These are phyloP conservation scores for Drosophila triauraria DNA, from an alignment of 1,140 invertebrate species.

Conservation along the genomic window DNA sequence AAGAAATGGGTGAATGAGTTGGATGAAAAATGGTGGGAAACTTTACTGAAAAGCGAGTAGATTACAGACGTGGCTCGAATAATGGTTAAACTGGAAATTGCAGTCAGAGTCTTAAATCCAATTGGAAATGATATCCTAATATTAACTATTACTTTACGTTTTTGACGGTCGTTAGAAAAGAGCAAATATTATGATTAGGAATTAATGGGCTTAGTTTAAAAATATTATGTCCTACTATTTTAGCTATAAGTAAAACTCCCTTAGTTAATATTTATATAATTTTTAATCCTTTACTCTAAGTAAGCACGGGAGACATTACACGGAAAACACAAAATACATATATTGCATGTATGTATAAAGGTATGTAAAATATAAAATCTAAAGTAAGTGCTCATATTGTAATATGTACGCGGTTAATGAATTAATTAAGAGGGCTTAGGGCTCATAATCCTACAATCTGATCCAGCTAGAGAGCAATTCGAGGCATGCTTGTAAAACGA, in stretches of 20 bases:
- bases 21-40: too few relatives aligned
- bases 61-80: background rate
- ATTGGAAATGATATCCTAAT: background rate
- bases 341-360: conserved; percentile 45
- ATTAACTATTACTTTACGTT: too few relatives aligned
- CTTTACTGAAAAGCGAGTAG: background rate
- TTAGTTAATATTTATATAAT: conserved; percentile 20
- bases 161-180: too few relatives aligned
- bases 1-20: too few relatives aligned
- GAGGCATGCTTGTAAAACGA: conserved; percentile 22
- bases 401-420: conserved; percentile 40
- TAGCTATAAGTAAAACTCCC: background rate
- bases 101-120: background rate
- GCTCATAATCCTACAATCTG: conserved; percentile 26
- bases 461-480: conserved; percentile 52
- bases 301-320: conserved; percentile 52
- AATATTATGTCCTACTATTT: too few relatives aligned
- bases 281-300: conserved; percentile 56
- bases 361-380: conserved; percentile 28
- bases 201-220: too few relatives aligned
- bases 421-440: conserved; percentile 9
- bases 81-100: background rate
- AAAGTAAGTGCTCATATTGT: conserved; percentile 33
- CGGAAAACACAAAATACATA: conserved; percentile 42
- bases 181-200: too few relatives aligned